Percentiles rank a stretch among this genome's conserved stretches.
phyloP scores from a whole-genome alignment of 2,113 vertebrate species.

The Toxotes chatareus region DNA sequence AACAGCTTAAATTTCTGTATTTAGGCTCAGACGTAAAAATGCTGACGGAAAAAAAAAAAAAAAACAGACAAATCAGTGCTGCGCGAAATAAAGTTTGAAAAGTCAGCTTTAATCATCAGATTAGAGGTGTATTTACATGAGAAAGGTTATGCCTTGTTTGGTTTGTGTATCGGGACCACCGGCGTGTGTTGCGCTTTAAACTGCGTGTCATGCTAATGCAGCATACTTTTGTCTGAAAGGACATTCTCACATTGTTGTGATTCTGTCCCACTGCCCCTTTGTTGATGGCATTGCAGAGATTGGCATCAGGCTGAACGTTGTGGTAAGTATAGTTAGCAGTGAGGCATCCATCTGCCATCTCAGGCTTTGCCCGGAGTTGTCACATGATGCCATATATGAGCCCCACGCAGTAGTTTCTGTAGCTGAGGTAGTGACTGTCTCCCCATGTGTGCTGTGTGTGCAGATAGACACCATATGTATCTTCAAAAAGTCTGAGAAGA shows the following conservation, averaged over 20 bases:
- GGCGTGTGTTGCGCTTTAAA: slow-evolving; percentile 14
- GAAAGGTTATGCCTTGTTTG: neutral
- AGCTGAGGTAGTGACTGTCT: slow-evolving; percentile 34
- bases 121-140: neutral
- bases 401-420: slow-evolving; percentile 35
- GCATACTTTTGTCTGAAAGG: slow-evolving; percentile 58
- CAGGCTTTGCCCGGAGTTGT: slow-evolving; percentile 23
- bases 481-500: neutral
- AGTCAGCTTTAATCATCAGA: neutral
- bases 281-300: slow-evolving; percentile 71
- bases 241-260: slow-evolving; percentile 57
- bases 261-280: slow-evolving; percentile 66
- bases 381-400: slow-evolving; percentile 45
- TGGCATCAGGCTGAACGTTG: slow-evolving; percentile 71
- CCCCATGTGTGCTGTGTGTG: neutral
- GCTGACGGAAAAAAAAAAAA: neutral
- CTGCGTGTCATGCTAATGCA: slow-evolving; percentile 54
- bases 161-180: neutral
- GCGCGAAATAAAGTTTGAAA: neutral
- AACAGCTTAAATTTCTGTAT: slow-evolving; percentile 4
- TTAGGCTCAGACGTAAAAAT: slow-evolving; percentile 2
- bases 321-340: slow-evolving; percentile 72
- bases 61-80: neutral
- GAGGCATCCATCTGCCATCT: slow-evolving; percentile 44
- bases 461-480: neutral